Conservation (phyloP, 2,797 vertebrate species). For the Craterocephalus amniculus region DNA sequence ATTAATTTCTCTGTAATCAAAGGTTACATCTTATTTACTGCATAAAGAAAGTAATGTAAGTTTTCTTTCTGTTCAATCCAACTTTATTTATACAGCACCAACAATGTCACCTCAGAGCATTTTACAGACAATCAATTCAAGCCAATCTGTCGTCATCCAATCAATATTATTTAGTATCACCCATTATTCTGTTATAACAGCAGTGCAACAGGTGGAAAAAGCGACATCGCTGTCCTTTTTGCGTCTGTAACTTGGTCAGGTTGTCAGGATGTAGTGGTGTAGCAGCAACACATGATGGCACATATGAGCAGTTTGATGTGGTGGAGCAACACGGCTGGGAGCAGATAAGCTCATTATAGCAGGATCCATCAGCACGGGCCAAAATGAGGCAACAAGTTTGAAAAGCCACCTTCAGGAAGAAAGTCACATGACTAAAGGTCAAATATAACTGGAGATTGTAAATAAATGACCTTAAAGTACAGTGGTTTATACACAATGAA, state of each 20-base stretch:
- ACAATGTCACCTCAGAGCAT: no score
- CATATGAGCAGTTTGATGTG: conserved; percentile 49
- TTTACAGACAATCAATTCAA: no score
- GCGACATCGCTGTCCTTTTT: background rate
- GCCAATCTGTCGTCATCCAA: no score
- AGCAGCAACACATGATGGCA: conserved; percentile 66
- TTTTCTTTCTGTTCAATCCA: no score
- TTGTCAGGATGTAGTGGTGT: conserved; percentile 48
- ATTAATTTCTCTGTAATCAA: background rate
- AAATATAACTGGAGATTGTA: background rate
- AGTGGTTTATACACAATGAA: background rate
- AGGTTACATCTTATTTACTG: background rate
- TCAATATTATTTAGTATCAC: no score
- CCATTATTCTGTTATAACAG: background rate
- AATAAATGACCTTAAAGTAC: no score
- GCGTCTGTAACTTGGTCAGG: background rate
- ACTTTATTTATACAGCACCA: no score
- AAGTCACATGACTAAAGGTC: background rate
- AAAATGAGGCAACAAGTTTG: background rate
- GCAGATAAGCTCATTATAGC: conserved; percentile 36
- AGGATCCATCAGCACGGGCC: conserved; percentile 10
- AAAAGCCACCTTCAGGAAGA: background rate
- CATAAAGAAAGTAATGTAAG: background rate
- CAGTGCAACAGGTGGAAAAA: background rate
- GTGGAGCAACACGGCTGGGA: conserved; percentile 3